Percentiles rank a stretch among this genome's conserved stretches.
These are phyloP conservation scores for Scaptomyza reducta DNA, from an alignment of 2,888 invertebrate genomes.

Conservation along the genomic window DNA sequence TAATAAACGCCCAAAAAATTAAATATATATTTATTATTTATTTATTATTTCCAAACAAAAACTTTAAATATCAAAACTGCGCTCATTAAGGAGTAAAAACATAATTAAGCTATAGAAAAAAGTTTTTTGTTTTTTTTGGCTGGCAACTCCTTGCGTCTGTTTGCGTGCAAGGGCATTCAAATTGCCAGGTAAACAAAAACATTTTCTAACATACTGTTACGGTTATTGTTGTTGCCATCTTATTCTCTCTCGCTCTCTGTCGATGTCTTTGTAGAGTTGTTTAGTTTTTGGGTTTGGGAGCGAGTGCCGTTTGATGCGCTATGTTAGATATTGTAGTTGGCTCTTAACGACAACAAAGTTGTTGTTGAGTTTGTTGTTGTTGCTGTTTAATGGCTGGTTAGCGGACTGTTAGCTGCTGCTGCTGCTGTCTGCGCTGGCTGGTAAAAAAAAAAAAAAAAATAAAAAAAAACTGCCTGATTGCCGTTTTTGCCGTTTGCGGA, in stretches of 20 bases:
- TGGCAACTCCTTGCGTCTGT: slow-evolving; percentile 1
- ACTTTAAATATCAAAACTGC: too few species aligned
- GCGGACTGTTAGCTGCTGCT: slow-evolving; percentile 47
- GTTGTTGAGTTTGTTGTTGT: slow-evolving; percentile 21
- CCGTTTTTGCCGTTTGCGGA: slow-evolving; percentile 59
- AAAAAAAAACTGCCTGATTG: slow-evolving; percentile 44
- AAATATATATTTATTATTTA: too few species aligned
- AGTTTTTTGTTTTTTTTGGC: neutral
- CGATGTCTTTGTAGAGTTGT: slow-evolving; percentile 43
- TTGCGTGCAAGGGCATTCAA: neutral
- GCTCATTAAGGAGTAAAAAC: too few species aligned
- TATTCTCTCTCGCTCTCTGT: neutral
- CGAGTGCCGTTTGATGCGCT: slow-evolving; percentile 76
- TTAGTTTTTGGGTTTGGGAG: slow-evolving; percentile 39
- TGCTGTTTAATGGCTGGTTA: slow-evolving; percentile 57
- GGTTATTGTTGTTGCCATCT: slow-evolving; percentile 13
- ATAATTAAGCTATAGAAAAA: too few species aligned
- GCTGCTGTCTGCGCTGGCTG: slow-evolving; percentile 28
- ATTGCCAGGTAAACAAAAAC: neutral
- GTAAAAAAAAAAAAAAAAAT: neutral
- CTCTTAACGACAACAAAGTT: slow-evolving; percentile 34
- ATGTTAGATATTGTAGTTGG: slow-evolving; percentile 13
- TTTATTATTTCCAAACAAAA: too few species aligned
- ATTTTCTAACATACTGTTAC: slow-evolving; percentile 18
- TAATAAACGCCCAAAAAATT: too few species aligned